Evolutionary conservation across 2,113 vertebrate genomes (phyloP).

Genomic region (Cynopterus brachyotis): DNA sequence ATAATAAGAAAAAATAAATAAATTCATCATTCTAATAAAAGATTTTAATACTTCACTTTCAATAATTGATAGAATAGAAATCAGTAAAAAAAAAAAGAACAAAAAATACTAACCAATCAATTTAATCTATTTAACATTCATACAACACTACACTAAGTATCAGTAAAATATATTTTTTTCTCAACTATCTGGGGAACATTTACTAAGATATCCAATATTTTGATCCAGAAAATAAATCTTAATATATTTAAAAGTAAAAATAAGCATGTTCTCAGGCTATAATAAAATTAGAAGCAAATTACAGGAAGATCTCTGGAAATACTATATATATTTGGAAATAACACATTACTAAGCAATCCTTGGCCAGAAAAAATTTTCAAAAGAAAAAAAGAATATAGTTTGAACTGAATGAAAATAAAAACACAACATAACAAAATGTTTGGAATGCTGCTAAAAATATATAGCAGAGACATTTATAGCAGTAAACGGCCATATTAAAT

Average conservation of each 20-base stretch:
- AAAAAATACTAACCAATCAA: background rate
- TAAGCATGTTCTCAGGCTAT: background rate
- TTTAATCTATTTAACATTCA: background rate
- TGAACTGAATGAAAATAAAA: background rate
- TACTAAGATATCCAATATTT: background rate
- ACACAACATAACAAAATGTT: background rate
- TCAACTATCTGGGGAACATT: background rate
- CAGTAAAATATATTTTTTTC: background rate
- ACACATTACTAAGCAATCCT: background rate
- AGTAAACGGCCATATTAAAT: background rate
- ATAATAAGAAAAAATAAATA: background rate
- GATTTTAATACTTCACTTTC: background rate
- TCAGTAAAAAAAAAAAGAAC: background rate
- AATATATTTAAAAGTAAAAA: conserved; percentile 34
- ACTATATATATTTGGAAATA: background rate
- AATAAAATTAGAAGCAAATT: background rate
- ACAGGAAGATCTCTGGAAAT: background rate
- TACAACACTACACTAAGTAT: background rate
- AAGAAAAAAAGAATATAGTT: background rate
- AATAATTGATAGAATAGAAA: background rate
- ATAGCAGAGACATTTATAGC: background rate
- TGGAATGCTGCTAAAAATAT: background rate
- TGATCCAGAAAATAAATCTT: background rate
- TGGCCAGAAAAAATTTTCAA: background rate
- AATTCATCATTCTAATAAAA: background rate